phyloP scores from a whole-genome alignment of 2,113 vertebrate species.

The Sturnus vulgaris region DNA sequence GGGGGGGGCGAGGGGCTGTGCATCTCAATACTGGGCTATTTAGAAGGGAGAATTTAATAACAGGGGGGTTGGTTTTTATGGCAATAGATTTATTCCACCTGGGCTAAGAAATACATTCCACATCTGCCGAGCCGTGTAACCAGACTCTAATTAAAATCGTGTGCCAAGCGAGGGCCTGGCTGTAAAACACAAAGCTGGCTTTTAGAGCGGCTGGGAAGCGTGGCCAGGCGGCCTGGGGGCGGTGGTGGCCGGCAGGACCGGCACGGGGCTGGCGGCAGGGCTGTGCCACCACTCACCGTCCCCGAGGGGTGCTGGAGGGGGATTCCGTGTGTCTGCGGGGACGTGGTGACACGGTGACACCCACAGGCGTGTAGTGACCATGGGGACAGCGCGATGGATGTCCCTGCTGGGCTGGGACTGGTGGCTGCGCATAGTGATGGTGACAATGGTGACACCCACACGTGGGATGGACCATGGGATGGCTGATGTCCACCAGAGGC shows the following conservation, averaged over 20 bases:
- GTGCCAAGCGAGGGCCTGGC: slow-evolving; percentile 65
- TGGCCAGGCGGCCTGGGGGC: background rate
- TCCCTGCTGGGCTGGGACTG: rapidly evolving
- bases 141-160: slow-evolving; percentile 82
- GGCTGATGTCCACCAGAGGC: background rate
- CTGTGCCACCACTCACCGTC: rapidly evolving
- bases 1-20: background rate
- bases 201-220: slow-evolving; percentile 60
- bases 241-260: background rate
- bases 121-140: slow-evolving; percentile 74
- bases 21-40: slow-evolving; percentile 32
- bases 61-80: slow-evolving; percentile 71
- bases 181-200: slow-evolving; percentile 74
- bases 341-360: rapidly evolving
- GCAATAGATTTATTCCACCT: slow-evolving; percentile 79
- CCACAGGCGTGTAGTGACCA: rapidly evolving
- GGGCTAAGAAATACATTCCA: slow-evolving; percentile 77
- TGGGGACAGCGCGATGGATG: background rate
- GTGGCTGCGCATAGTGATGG: rapidly evolving
- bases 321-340: rapidly evolving
- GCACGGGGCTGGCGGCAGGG: background rate
- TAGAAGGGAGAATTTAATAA: slow-evolving; percentile 70
- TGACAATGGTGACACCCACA: background rate
- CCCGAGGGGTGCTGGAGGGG: rapidly evolving
- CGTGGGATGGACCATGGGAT: rapidly evolving